phyloP scores from a whole-genome alignment of 2,888 invertebrate species.

The Tuta absoluta region DNA sequence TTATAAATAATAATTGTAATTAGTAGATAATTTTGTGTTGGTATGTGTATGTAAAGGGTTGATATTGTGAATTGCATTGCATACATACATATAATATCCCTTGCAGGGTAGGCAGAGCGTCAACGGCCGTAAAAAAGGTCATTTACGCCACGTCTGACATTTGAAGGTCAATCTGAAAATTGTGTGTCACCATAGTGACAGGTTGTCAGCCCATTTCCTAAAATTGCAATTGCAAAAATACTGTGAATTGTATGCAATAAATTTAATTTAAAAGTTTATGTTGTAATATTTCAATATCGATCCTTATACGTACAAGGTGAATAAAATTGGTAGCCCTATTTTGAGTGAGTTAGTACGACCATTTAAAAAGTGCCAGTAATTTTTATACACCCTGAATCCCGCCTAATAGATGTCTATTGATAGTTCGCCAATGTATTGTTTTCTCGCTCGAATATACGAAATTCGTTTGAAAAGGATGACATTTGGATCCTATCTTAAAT shows the following conservation, averaged over 20 bases:
- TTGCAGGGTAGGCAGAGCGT: too few relatives aligned
- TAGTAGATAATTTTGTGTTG: constrained; percentile 7
- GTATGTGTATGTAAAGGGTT: constrained; percentile 13
- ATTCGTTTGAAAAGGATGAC: neutral
- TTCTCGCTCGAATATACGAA: neutral
- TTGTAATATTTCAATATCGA: constrained; percentile 19
- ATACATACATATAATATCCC: too few relatives aligned
- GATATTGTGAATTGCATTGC: neutral
- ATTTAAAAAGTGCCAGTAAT: neutral
- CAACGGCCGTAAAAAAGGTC: too few relatives aligned
- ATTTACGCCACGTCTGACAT: too few relatives aligned
- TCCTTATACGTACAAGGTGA: neutral
- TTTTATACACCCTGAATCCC: constrained; percentile 4
- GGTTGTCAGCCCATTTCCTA: too few relatives aligned
- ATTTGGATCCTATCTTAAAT: neutral
- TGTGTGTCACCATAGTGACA: too few relatives aligned
- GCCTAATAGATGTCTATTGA: neutral
- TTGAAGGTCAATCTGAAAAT: too few relatives aligned
- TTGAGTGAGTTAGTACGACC: neutral
- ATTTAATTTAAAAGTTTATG: neutral
- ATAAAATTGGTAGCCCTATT: neutral
- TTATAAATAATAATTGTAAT: neutral
- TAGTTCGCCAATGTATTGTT: neutral
- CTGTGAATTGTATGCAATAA: neutral
- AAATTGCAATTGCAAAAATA: too few relatives aligned